phyloP scores from a whole-genome alignment of 2,797 vertebrate genomes.

The Arvicola amphibius region DNA sequence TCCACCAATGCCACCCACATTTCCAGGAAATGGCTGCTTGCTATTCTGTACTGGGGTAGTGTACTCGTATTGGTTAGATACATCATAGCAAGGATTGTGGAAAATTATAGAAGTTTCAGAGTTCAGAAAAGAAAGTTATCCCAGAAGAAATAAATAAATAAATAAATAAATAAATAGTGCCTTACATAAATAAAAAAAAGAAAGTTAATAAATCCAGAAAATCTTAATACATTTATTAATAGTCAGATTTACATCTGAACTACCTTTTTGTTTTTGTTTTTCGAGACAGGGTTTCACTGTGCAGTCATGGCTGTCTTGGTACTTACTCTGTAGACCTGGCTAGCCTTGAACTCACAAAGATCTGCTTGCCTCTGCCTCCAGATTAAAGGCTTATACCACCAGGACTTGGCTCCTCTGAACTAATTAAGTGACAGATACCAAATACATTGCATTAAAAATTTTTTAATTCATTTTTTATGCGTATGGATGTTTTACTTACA shows the following conservation, averaged over 20 bases:
- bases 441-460: not conserved
- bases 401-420: not conserved
- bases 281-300: not conserved
- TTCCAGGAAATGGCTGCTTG: not conserved
- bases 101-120: constrained; percentile 32
- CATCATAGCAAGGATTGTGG: not conserved
- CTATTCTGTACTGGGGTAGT: not conserved
- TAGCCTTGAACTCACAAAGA: not conserved
- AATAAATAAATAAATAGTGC: too few relatives aligned
- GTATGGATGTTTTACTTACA: not conserved
- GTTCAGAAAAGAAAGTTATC: constrained; percentile 6
- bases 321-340: not conserved
- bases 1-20: not conserved
- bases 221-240: not conserved
- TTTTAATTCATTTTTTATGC: not conserved
- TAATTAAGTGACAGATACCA: constrained; percentile 22
- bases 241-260: not conserved
- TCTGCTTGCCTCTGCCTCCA: not conserved
- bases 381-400: not conserved
- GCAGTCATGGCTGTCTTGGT: not conserved
- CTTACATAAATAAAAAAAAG: not conserved
- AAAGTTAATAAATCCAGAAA: constrained; percentile 21
- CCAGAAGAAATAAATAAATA: too few relatives aligned
- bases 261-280: not conserved
- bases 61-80: not conserved